phyloP scores from a whole-genome alignment of 23 tunicate species.

The Trididemnum clinides region DNA sequence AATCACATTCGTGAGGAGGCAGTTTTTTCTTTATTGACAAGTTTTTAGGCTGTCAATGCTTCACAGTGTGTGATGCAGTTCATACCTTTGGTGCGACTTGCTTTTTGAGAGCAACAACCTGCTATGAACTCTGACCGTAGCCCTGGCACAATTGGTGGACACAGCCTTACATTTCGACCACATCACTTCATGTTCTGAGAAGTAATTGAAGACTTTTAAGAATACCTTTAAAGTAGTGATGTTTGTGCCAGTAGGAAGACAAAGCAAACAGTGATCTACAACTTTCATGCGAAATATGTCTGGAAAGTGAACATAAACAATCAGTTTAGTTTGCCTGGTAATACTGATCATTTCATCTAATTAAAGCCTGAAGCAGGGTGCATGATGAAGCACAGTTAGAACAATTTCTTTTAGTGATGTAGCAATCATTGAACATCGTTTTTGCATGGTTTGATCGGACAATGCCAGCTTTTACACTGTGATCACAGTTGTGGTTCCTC shows the following conservation, averaged over 20 bases:
- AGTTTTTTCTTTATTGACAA: slow-evolving; percentile 59
- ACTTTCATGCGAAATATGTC: slow-evolving; percentile 21
- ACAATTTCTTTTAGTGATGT: slow-evolving; percentile 44
- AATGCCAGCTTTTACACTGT: slow-evolving; percentile 61
- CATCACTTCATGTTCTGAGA: slow-evolving; percentile 40
- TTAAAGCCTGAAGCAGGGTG: slow-evolving; percentile 58
- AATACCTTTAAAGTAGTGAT: slow-evolving; percentile 39
- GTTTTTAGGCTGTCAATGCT: slow-evolving; percentile 52
- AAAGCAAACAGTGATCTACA: slow-evolving; percentile 51
- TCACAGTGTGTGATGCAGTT: slow-evolving; percentile 34
- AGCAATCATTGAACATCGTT: slow-evolving; percentile 50
- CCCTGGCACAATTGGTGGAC: slow-evolving; percentile 55
- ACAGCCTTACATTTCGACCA: slow-evolving; percentile 62
- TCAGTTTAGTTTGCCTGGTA: slow-evolving; percentile 54
- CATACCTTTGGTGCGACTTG: slow-evolving; percentile 47
- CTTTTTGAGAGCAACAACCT: slow-evolving; percentile 51
- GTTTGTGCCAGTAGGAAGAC: slow-evolving; percentile 39
- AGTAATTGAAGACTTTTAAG: slow-evolving; percentile 43
- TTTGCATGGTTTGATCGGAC: slow-evolving; percentile 57
- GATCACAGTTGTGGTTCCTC: slow-evolving; percentile 53
- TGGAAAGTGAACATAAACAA: slow-evolving; percentile 59
- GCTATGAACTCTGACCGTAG: slow-evolving; percentile 43
- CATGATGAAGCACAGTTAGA: slow-evolving; percentile 43
- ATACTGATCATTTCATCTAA: slow-evolving; percentile 76
- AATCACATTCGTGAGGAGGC: slow-evolving; percentile 55